These are phyloP conservation scores for Clusia tigrina DNA, from an alignment of 2,888 invertebrate species.

Conservation along the genomic window DNA sequence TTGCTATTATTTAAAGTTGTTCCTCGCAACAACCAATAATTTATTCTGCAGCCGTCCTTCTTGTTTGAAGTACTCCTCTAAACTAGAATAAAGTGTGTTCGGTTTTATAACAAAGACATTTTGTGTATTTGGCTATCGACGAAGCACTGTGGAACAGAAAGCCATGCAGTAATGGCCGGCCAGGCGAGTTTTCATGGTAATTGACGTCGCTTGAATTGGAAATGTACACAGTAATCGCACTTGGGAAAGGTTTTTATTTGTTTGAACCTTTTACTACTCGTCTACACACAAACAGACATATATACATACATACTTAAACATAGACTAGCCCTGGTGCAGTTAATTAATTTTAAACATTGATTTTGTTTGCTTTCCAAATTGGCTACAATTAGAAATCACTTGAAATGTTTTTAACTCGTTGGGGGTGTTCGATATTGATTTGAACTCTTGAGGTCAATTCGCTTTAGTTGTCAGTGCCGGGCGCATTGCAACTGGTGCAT, in stretches of 20 bases:
- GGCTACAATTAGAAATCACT: conserved; percentile 11
- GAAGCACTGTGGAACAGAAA: too few relatives aligned
- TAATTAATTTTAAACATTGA: conserved; percentile 46
- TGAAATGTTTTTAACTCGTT: not conserved
- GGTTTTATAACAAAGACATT: too few relatives aligned
- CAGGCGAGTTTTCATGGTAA: too few relatives aligned
- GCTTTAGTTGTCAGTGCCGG: conserved; percentile 41
- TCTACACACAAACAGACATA: not conserved
- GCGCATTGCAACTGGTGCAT: not conserved
- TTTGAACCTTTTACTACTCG: conserved; percentile 1
- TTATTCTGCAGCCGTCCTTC: too few relatives aligned
- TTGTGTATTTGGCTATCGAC: too few relatives aligned
- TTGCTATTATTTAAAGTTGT: too few relatives aligned
- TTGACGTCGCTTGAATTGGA: too few relatives aligned
- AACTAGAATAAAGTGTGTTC: too few relatives aligned
- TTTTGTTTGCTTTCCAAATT: conserved; percentile 27
- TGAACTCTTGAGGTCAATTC: conserved; percentile 40
- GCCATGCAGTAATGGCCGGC: too few relatives aligned
- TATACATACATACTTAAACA: not conserved
- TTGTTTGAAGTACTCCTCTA: too few relatives aligned
- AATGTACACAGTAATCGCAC: conserved; percentile 8
- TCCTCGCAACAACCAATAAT: too few relatives aligned
- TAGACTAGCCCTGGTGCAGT: too few relatives aligned
- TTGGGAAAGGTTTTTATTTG: conserved; percentile 6
- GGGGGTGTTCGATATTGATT: conserved; percentile 28